A percentile compares a stretch with the other conserved stretches of the same genome.
Evolutionary conservation across 1,140 invertebrate species (phyloP).

Genomic region (Lutraria rhynchaena): DNA sequence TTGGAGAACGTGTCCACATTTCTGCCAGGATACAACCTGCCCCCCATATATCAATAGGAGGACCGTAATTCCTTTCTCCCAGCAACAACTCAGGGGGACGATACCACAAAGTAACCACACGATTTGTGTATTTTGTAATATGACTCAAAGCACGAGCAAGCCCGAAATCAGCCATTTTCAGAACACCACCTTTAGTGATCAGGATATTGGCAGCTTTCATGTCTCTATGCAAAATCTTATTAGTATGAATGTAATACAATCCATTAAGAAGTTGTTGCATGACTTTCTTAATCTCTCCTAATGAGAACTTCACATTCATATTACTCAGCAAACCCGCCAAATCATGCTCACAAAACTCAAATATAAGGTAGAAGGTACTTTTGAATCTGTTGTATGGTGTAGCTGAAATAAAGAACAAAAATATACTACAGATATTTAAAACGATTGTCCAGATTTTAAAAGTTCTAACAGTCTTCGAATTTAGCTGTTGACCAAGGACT

Average conservation of each 20-base stretch:
- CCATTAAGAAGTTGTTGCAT: conserved; percentile 99
- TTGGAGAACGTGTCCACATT: conserved; percentile 96
- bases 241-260: conserved; percentile 98
- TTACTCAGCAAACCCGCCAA: conserved; percentile 98
- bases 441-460: not conserved
- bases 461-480: not conserved
- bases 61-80: conserved; percentile 95
- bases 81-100: conserved; percentile 94
- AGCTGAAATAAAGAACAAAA: conserved; percentile 84
- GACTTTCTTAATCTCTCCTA: conserved; percentile 98
- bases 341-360: conserved; percentile 99
- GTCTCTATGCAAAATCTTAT: conserved; percentile 96
- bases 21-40: conserved; percentile 99
- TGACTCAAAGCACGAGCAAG: conserved; percentile 92
- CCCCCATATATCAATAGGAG: conserved; percentile 99
- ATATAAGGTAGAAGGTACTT: conserved; percentile 96
- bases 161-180: conserved; percentile 85
- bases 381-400: conserved; percentile 92
- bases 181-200: conserved; percentile 97
- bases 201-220: conserved; percentile 99
- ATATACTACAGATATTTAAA: not conserved
- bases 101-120: conserved; percentile 99
- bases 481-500: not conserved
- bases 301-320: conserved; percentile 96
- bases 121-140: conserved; percentile 96